Conservation (phyloP, 1,140 invertebrate species). For the Drosophila obscura region DNA sequence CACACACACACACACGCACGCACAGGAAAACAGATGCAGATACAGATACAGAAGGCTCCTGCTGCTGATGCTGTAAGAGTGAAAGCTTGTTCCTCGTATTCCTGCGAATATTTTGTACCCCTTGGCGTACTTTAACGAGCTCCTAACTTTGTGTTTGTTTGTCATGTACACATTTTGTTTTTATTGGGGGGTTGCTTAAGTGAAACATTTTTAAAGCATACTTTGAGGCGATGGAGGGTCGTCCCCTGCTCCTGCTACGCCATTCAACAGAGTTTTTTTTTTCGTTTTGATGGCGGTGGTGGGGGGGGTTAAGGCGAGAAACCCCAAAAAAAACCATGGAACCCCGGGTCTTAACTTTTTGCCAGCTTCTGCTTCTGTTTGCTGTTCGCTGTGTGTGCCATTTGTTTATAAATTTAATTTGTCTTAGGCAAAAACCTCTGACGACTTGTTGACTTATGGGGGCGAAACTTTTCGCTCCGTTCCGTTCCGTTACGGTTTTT, state of each 20-base stretch:
- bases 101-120: slow-evolving; percentile 61
- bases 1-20: slow-evolving; percentile 10
- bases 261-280: slow-evolving; percentile 28
- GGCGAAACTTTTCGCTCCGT: slow-evolving; percentile 31
- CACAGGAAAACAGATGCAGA: background rate
- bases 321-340: slow-evolving; percentile 29
- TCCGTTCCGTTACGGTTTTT: slow-evolving; percentile 25
- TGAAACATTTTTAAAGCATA: slow-evolving; percentile 77
- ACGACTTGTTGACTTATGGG: slow-evolving; percentile 53
- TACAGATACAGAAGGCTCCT: background rate
- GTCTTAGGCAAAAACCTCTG: slow-evolving; percentile 54
- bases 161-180: slow-evolving; percentile 80
- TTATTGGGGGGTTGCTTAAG: slow-evolving; percentile 73
- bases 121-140: slow-evolving; percentile 79
- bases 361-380: slow-evolving; percentile 17
- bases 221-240: slow-evolving; percentile 26
- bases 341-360: slow-evolving; percentile 46
- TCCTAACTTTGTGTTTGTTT: slow-evolving; percentile 81
- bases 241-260: background rate
- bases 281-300: slow-evolving; percentile 35
- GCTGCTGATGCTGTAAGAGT: slow-evolving; percentile 39
- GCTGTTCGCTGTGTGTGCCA: slow-evolving; percentile 69
- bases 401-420: slow-evolving; percentile 82
- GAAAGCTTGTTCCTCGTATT: slow-evolving; percentile 61
- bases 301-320: slow-evolving; percentile 50